Evolutionary conservation across 2,113 vertebrate genomes (phyloP).

Genomic region (Pseudorectes ferrugineus): DNA sequence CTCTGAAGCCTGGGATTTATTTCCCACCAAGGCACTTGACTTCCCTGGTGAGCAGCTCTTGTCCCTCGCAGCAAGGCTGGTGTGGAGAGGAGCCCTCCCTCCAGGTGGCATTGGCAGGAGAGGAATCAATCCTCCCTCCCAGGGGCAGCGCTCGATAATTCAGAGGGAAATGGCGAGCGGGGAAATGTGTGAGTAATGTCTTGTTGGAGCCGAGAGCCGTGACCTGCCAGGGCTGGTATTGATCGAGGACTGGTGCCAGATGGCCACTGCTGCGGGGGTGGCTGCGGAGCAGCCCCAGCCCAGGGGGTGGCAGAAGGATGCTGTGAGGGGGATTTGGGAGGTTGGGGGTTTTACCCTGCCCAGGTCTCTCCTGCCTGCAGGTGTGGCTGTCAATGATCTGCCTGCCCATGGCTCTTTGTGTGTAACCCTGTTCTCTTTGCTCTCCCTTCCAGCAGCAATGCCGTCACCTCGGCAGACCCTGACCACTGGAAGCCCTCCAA

Average conservation of each 20-base stretch:
- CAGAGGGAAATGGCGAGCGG: constrained; percentile 16
- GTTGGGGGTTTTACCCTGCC: background rate
- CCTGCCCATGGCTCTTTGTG: background rate
- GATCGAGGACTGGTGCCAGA: constrained; percentile 26
- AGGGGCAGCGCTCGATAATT: constrained; percentile 45
- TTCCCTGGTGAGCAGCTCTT: background rate
- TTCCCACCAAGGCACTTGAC: background rate
- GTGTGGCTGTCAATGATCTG: background rate
- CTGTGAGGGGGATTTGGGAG: background rate
- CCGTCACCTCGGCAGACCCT: constrained; percentile 86
- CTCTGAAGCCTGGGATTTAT: background rate
- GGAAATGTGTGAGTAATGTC: constrained; percentile 41
- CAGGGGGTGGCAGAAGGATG: background rate
- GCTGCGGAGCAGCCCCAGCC: background rate
- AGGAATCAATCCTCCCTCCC: constrained; percentile 32
- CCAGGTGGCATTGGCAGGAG: background rate
- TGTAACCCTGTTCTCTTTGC: constrained; percentile 68
- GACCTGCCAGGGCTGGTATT: constrained; percentile 31
- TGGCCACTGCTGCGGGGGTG: background rate
- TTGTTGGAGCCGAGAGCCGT: background rate
- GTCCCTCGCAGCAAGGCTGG: background rate
- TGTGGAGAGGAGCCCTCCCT: background rate
- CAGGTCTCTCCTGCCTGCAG: background rate
- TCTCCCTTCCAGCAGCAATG: constrained; percentile 82
- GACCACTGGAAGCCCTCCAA: constrained; percentile 75